phyloP scores from a whole-genome alignment of 2,888 invertebrate species.

The Phania funesta region DNA sequence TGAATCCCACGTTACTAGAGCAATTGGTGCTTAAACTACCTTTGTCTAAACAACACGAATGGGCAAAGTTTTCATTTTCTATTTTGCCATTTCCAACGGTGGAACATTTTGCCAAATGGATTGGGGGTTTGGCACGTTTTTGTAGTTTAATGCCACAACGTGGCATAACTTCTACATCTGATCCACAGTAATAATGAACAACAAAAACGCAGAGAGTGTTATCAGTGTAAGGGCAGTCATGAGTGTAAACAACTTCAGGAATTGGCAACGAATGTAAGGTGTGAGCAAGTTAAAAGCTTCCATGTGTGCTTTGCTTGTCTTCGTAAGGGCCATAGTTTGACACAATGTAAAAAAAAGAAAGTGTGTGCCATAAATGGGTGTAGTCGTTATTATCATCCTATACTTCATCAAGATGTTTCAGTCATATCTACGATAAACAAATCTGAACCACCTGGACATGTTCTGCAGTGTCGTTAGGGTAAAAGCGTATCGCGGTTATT shows the following conservation, averaged over 20 bases:
- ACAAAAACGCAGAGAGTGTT: not conserved
- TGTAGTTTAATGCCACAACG: constrained; percentile 39
- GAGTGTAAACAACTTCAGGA: not conserved
- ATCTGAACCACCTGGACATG: not conserved
- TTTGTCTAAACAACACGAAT: constrained; percentile 62
- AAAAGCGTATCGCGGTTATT: constrained; percentile 3
- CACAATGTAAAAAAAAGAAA: not conserved
- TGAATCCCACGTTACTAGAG: too few relatives aligned
- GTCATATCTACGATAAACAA: not conserved
- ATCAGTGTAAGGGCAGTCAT: not conserved
- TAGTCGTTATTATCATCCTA: not conserved
- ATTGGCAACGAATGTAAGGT: not conserved
- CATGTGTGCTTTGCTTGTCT: not conserved
- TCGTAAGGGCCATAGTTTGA: not conserved
- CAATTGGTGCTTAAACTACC: too few relatives aligned
- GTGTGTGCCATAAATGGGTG: not conserved
- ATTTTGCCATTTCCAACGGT: constrained; percentile 40
- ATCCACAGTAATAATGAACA: not conserved
- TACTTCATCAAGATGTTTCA: not conserved
- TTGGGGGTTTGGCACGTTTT: constrained; percentile 48
- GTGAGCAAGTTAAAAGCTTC: not conserved
- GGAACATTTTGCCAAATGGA: constrained; percentile 47
- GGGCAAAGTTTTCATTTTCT: constrained; percentile 43
- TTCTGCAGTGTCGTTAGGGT: constrained; percentile 2
- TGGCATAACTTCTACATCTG: not conserved